Conservation (phyloP, 2,113 vertebrate genomes). For the Numenius arquata region DNA sequence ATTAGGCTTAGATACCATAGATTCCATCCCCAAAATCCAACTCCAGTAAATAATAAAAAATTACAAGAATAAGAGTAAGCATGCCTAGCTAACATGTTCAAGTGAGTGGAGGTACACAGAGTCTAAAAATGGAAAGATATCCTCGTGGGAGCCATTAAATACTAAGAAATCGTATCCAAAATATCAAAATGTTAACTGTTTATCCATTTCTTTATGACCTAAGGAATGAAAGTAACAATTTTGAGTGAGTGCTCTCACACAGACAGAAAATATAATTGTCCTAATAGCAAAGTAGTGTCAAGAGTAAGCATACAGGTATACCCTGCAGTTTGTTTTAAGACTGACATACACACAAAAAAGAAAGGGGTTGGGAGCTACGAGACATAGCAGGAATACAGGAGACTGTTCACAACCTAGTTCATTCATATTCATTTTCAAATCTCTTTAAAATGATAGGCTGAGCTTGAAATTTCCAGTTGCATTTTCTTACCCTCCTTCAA, state of each 20-base stretch:
- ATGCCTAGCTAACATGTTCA: neutral
- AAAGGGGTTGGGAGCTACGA: neutral
- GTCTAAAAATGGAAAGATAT: neutral
- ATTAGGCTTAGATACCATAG: neutral
- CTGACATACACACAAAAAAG: neutral
- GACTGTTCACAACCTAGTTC: slow-evolving; percentile 7
- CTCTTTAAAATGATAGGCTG: slow-evolving; percentile 1
- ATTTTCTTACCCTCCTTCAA: slow-evolving; percentile 95
- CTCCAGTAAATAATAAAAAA: neutral
- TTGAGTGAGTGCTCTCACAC: neutral
- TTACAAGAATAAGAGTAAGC: neutral
- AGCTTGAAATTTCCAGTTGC: slow-evolving; percentile 41
- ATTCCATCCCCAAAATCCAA: neutral
- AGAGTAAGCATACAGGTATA: neutral
- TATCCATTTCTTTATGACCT: neutral
- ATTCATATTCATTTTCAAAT: neutral
- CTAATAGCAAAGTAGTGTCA: neutral
- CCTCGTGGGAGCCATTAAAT: neutral
- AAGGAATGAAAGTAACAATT: neutral
- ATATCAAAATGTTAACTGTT: neutral
- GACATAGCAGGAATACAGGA: neutral
- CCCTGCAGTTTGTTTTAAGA: neutral
- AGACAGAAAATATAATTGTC: neutral
- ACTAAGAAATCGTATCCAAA: neutral
- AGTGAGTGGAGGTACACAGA: neutral